Evolutionary conservation across 1,140 invertebrate genomes (phyloP).

Genomic region (Helicoverpa armigera): DNA sequence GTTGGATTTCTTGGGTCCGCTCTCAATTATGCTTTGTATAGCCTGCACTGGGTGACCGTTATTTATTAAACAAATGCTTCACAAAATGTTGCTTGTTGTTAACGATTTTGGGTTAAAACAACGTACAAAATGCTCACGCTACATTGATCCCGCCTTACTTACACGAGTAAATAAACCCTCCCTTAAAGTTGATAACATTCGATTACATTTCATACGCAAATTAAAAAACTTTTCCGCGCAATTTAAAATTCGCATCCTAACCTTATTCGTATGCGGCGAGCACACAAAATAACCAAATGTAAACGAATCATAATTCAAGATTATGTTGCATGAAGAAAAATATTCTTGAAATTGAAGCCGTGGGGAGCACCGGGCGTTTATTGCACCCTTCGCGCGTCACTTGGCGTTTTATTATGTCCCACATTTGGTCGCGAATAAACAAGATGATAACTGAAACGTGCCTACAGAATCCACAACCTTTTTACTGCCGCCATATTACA

Average conservation of each 20-base stretch:
- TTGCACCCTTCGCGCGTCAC: constrained; percentile 45
- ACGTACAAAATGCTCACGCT: not conserved
- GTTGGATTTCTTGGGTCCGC: constrained; percentile 33
- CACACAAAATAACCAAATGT: constrained; percentile 27
- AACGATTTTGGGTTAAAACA: not conserved
- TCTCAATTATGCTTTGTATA: constrained; percentile 43
- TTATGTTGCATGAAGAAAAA: constrained; percentile 47
- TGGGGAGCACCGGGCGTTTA: constrained; percentile 46
- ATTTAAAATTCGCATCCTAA: constrained; percentile 21
- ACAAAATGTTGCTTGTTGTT: not conserved
- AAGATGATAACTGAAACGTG: constrained; percentile 50
- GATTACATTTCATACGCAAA: constrained; percentile 15
- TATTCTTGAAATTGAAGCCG: constrained; percentile 47
- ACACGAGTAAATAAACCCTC: constrained; percentile 11
- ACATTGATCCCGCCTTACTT: constrained; percentile 1
- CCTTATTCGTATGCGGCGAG: constrained; percentile 16
- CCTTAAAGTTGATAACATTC: constrained; percentile 29
- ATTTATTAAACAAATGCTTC: constrained; percentile 13
- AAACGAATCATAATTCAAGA: constrained; percentile 48
- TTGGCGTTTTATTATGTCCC: constrained; percentile 49
- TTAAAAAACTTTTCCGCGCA: constrained; percentile 26
- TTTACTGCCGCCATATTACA: constrained; percentile 32
- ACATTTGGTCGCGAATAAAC: constrained; percentile 52
- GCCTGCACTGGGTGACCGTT: constrained; percentile 14
- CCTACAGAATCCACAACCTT: constrained; percentile 40